Evolutionary conservation across 2,888 invertebrate genomes (phyloP).

Genomic region (Pandemis cinnamomeana): DNA sequence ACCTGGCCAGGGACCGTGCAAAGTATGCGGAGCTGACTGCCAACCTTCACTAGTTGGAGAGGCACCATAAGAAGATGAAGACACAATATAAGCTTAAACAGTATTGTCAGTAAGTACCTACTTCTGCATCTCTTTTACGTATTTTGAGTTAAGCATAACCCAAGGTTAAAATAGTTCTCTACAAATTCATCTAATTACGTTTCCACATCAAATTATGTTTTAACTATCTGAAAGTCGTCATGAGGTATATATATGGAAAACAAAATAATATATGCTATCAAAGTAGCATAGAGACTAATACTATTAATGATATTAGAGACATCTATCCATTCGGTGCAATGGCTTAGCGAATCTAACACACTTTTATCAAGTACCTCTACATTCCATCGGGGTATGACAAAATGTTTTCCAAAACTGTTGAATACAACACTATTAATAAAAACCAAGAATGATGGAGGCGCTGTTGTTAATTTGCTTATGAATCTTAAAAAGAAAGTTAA

Average conservation of each 20-base stretch:
- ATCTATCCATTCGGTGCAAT: conserved; percentile 51
- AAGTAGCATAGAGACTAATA: conserved; percentile 43
- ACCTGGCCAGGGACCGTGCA: too few species aligned
- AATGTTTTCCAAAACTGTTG: conserved; percentile 45
- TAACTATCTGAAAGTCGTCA: background rate
- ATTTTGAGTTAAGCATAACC: too few species aligned
- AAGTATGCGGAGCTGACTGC: too few species aligned
- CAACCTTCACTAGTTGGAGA: too few species aligned
- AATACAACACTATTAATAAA: conserved; percentile 50
- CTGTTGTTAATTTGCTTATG: conserved; percentile 45
- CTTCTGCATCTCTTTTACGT: too few species aligned
- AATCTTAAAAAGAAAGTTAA: conserved; percentile 50
- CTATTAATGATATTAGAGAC: conserved; percentile 55
- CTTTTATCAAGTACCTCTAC: conserved; percentile 26
- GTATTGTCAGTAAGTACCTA: too few species aligned
- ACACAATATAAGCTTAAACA: too few species aligned
- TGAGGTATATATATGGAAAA: conserved; percentile 53
- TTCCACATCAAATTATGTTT: background rate
- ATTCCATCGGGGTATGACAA: conserved; percentile 53
- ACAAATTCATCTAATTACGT: background rate
- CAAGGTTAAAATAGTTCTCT: background rate
- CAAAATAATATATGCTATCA: conserved; percentile 50
- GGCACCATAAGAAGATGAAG: too few species aligned
- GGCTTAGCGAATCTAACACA: conserved; percentile 36
- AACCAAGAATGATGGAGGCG: conserved; percentile 49